A percentile compares a stretch with the other conserved stretches of the same genome.
phyloP scores from a whole-genome alignment of 2,888 invertebrate genomes.

The Dynastes hyllus region DNA sequence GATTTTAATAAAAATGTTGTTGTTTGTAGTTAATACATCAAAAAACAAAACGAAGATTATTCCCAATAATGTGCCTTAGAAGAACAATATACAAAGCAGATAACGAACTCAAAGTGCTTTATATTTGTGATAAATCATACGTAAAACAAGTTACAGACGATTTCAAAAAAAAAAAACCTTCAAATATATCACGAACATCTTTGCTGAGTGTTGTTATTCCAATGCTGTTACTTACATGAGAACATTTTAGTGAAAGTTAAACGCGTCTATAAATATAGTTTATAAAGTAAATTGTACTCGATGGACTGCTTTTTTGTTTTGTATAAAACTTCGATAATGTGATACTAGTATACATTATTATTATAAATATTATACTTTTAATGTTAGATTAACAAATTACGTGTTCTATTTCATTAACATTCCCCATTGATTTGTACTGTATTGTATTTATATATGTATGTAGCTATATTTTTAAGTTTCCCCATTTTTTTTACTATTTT shows the following conservation, averaged over 20 bases:
- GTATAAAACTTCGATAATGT: constrained; percentile 26
- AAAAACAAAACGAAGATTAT: neutral
- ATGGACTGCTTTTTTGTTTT: constrained; percentile 19
- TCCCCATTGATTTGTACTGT: neutral
- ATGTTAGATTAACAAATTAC: constrained; percentile 9
- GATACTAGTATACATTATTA: constrained; percentile 38
- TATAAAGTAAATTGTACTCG: constrained; percentile 18
- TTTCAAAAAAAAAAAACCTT: neutral
- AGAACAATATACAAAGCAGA: constrained; percentile 15
- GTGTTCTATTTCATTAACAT: constrained; percentile 24
- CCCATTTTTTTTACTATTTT: constrained; percentile 20
- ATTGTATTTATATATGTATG: neutral
- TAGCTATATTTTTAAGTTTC: neutral
- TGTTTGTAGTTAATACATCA: too few species aligned
- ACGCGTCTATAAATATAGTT: constrained; percentile 20
- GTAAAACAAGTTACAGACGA: neutral
- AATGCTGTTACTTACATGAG: neutral
- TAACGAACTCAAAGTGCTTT: constrained; percentile 25
- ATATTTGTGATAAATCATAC: constrained; percentile 39
- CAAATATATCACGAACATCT: neutral
- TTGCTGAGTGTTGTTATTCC: constrained; percentile 19
- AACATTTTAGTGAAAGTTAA: constrained; percentile 29
- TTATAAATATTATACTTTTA: constrained; percentile 1
- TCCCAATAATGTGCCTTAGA: constrained; percentile 12
- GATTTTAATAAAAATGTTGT: neutral